A percentile compares a stretch with the other conserved stretches of the same genome.
These are phyloP conservation scores for Drosophila ezoana DNA, from an alignment of 2,888 invertebrate species.

Conservation along the genomic window DNA sequence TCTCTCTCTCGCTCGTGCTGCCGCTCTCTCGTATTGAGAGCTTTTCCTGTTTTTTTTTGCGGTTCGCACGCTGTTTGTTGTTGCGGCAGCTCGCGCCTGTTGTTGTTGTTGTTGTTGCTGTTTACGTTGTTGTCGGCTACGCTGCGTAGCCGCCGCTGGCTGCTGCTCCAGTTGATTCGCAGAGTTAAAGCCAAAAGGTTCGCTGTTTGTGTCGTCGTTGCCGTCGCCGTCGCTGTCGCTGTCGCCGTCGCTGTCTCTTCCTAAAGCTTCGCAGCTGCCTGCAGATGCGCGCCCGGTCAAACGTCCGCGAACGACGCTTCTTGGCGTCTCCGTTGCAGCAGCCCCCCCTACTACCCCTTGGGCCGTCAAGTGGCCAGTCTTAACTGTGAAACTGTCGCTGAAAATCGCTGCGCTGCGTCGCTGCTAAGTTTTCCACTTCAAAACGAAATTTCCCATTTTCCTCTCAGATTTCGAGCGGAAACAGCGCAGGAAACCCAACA, in stretches of 20 bases:
- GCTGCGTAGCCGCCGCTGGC: constrained; percentile 42
- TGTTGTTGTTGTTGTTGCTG: constrained; percentile 15
- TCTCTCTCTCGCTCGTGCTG: neutral
- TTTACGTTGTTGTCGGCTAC: constrained; percentile 30
- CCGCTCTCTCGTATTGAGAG: constrained; percentile 26
- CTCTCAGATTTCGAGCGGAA: constrained; percentile 7
- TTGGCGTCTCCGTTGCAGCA: constrained; percentile 42
- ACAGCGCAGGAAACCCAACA: constrained; percentile 2
- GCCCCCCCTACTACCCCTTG: neutral
- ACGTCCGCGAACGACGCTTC: constrained; percentile 29
- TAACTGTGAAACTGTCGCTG: constrained; percentile 35
- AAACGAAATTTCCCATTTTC: constrained; percentile 20
- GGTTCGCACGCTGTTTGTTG: constrained; percentile 64
- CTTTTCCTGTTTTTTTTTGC: constrained; percentile 58
- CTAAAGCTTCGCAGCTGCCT: constrained; percentile 53
- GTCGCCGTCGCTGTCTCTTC: constrained; percentile 39
- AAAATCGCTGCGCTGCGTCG: constrained; percentile 17
- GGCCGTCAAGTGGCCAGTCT: constrained; percentile 16
- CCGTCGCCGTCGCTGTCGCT: constrained; percentile 36
- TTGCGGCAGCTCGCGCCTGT: constrained; percentile 47
- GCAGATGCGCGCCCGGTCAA: constrained; percentile 66
- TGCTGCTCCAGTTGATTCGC: constrained; percentile 82
- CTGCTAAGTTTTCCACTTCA: constrained; percentile 24
- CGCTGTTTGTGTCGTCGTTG: constrained; percentile 6
- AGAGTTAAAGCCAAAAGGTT: constrained; percentile 84